Base-by-base conservation (phyloP, 2,113 vertebrate genomes). In the Saccopteryx leptura region DNA sequence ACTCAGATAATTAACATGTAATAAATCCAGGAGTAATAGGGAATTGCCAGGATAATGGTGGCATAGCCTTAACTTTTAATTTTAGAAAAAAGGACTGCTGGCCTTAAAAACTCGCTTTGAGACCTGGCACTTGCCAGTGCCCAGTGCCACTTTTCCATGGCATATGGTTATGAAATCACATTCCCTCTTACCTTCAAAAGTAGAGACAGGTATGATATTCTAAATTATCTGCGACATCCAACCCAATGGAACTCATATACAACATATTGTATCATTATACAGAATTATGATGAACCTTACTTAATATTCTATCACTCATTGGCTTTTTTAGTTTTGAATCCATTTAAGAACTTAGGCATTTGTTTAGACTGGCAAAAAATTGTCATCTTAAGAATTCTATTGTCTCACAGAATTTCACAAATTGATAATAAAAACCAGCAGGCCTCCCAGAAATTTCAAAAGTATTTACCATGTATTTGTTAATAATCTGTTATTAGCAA, bases 401-500 rank as follows among this genome's bases (percentile, higher is more conserved):
- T 50, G 0, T 11, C 54, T 21, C n/a, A 63, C 0, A 71, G 14
- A 91, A 78, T 46, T 54, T 60, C 0, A 65, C 3, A 88, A 75
- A 68, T 13, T 50, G 33, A 91, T 79, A 21, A 82, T 86, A 19
- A 58, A 87, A 79, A 5, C 19, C 33, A 80, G 50, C 2, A 60
- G 60, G 9, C 14, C 71, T 60, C 12, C 17, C 18, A 39, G 24
- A 56, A 80, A 33, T 33, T 83, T 75, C 39, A 52, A 12, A 86
- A 80, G 0, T 13, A 69, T 68, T 87, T n/a, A 46, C 2, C 19
- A 82, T 48, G 15, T 9, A 60, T 84, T 65, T 90, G 54, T 79
- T 93, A 86, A 75, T 19, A 88, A 50, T 88, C 23, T 46, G 68
- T n/a, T 72, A 15, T 86, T 33, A 92, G 24, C 19, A 93, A 74